Evolutionary conservation across 2,888 invertebrate species (phyloP), one percentile per base, ranked within the genome.

Genomic region (Drosophila melanosoma): DNA sequence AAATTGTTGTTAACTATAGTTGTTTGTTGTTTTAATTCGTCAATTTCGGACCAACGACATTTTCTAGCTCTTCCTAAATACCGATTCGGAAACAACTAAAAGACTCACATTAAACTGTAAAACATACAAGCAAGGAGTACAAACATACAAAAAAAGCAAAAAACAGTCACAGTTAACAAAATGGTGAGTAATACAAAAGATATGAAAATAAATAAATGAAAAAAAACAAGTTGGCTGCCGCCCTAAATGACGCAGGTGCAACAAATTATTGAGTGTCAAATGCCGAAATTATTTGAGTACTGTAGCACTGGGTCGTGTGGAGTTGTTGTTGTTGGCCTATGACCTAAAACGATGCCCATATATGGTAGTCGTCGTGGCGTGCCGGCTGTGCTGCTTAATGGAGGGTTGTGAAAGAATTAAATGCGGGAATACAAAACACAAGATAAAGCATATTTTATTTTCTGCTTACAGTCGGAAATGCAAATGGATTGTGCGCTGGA

Each of bases 401-500:
- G 48, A 5, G 57, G 10, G 49, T 8, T 38, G 38, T 38, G 17
- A 15, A 52, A 35, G 58, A 49, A 52, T 20, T 48, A 26, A 49
- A 56, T 38, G 26, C 10, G 10, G 7, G 8, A 48, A 42, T 20
- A 6, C 23, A 23, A 33, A 45, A 10, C 11, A 32, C 8, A 12
- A 8, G 35, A 45, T 45, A 12, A 45, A 10, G 15, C 10, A 6
- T n/a, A 38, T 17, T 10, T 0, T 57, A 17, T 64, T 53, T 54
- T 12, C 23, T 48, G 56, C 23, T 94, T 94, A 70, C 93, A 98
- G 98, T 97, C 97, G 93, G 98, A 98, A 93, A 96, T 98, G 94
- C 98, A 99, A 94, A 97, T 99, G 95, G 99, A 99, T 94, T 99
- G 99, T 94, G 99, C 99, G 59, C 94, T 99, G 89, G 99, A 99